Percentiles rank a stretch among this genome's conserved stretches.
phyloP scores from a whole-genome alignment of 2,113 vertebrate species.

The Falco punctatus region DNA sequence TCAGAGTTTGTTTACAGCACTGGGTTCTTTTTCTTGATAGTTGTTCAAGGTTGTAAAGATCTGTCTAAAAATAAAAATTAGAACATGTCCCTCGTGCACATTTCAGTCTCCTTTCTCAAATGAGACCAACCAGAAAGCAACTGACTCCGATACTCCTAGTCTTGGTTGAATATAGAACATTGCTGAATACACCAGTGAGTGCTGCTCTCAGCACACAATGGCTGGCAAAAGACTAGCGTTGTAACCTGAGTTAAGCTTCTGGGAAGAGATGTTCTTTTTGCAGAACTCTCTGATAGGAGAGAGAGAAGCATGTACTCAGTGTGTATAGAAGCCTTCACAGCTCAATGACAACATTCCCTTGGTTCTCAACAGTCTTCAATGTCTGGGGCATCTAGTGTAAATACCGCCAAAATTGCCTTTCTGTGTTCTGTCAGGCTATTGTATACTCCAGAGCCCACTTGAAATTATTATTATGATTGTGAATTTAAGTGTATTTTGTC shows the following conservation, averaged over 20 bases:
- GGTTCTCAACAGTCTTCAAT: not conserved
- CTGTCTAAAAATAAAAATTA: slow-evolving; percentile 61
- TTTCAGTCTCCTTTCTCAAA: slow-evolving; percentile 50
- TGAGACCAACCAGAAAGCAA: slow-evolving; percentile 23
- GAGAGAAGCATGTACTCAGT: not conserved
- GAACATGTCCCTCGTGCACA: slow-evolving; percentile 5
- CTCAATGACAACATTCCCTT: not conserved
- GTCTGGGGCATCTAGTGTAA: not conserved
- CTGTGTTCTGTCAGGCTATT: not conserved
- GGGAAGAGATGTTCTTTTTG: not conserved
- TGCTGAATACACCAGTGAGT: not conserved
- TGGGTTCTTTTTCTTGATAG: not conserved
- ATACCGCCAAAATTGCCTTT: not conserved
- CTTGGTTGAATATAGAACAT: not conserved
- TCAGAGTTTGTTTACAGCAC: slow-evolving; percentile 18
- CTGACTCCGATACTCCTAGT: not conserved
- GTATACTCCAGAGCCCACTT: not conserved
- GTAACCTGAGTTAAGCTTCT: not conserved
- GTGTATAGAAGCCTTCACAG: not conserved
- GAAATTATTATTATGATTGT: not conserved
- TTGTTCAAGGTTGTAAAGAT: slow-evolving; percentile 43
- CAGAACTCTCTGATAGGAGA: not conserved
- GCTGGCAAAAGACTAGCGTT: not conserved
- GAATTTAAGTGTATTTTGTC: not conserved
- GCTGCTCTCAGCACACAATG: not conserved